Percentiles rank a stretch among this genome's conserved stretches.
Conservation (phyloP, 2,888 invertebrate species). For the Drosophila peninsularis region DNA sequence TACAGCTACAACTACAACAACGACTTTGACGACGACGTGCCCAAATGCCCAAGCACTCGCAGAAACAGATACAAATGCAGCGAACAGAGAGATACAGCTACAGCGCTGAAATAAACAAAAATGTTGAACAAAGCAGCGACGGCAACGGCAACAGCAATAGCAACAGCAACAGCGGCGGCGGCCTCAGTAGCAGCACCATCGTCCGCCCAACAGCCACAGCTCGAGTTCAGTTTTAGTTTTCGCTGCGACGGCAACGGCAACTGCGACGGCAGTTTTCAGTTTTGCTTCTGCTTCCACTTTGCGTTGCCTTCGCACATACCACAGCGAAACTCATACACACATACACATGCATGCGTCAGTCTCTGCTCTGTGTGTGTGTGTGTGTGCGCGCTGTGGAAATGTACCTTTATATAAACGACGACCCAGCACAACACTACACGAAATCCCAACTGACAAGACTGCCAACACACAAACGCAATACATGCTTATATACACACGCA, state of each 20-base stretch:
- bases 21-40: constrained; percentile 55
- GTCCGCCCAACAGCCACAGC: constrained; percentile 46
- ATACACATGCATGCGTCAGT: constrained; percentile 39
- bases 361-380: constrained; percentile 23
- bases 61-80: constrained; percentile 51
- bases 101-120: constrained; percentile 78
- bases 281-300: constrained; percentile 63
- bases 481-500: constrained; percentile 43
- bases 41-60: constrained; percentile 64
- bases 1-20: constrained; percentile 36
- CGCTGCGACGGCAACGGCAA: constrained; percentile 63
- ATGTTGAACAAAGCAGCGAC: constrained; percentile 74
- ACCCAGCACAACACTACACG: constrained; percentile 73
- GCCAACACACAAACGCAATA: constrained; percentile 53
- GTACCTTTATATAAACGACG: constrained; percentile 79
- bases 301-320: constrained; percentile 74
- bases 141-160: constrained; percentile 32
- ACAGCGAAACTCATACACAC: constrained; percentile 56
- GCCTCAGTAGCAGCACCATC: constrained; percentile 52
- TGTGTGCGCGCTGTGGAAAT: constrained; percentile 63
- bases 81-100: constrained; percentile 52
- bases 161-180: constrained; percentile 23
- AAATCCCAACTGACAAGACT: constrained; percentile 83
- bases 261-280: constrained; percentile 64
- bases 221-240: constrained; percentile 77